These are phyloP conservation scores for Chelonia mydas DNA, from an alignment of 2,797 vertebrate genomes.

Conservation along the genomic window DNA sequence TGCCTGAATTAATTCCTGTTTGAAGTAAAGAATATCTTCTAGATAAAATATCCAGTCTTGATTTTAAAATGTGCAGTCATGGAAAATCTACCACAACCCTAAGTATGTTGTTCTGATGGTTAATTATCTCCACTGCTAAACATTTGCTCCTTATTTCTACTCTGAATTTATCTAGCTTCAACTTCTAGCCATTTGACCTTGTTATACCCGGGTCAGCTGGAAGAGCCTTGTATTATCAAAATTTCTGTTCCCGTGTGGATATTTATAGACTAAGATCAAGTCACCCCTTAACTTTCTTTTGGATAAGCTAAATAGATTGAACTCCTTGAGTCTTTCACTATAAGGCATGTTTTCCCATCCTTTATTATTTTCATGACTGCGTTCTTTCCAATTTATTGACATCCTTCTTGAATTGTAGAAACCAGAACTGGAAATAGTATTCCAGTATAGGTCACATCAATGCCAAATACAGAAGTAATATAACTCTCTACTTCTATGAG, in stretches of 20 bases:
- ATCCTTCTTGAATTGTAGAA: background rate
- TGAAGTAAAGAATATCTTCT: slow-evolving; percentile 1
- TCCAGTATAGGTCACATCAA: background rate
- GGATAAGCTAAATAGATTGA: background rate
- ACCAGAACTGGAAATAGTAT: background rate
- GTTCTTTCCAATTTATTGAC: background rate
- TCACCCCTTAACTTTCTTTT: slow-evolving; percentile 7
- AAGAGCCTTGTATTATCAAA: too few relatives aligned
- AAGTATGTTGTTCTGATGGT: background rate
- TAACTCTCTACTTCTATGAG: slow-evolving; percentile 8
- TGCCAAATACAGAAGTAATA: background rate
- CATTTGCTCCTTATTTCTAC: background rate
- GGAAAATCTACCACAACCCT: background rate
- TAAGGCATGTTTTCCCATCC: background rate
- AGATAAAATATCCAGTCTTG: slow-evolving; percentile 15
- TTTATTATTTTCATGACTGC: background rate
- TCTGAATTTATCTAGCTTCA: slow-evolving; percentile 27
- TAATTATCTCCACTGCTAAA: background rate
- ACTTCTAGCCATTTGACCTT: slow-evolving; percentile 41
- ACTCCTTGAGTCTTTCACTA: background rate
- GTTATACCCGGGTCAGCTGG: background rate
- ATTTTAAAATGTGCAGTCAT: background rate
- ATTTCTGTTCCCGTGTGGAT: background rate
- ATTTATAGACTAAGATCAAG: background rate
- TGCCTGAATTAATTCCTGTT: background rate